A percentile compares a stretch with the other conserved stretches of the same genome.
Conservation (phyloP, 2,888 invertebrate species). For the Adineta ricciae region DNA sequence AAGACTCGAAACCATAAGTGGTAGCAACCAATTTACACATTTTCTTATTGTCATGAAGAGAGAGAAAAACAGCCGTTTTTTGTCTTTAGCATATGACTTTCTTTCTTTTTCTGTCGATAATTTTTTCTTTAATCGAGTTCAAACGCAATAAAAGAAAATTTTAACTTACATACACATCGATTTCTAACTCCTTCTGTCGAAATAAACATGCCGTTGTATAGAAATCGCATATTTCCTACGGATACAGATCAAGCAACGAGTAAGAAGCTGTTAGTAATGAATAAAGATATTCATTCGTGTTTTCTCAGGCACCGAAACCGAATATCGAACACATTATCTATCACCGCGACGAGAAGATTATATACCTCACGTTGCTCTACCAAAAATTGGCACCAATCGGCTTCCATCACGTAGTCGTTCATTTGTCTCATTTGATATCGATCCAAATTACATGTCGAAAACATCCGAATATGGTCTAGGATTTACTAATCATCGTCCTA, state of each 20-base stretch:
- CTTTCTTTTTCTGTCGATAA: not conserved
- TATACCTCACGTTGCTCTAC: not conserved
- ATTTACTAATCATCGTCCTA: slow-evolving; percentile 2
- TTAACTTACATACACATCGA: not conserved
- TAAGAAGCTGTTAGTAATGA: not conserved
- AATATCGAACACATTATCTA: not conserved
- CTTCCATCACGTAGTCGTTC: not conserved
- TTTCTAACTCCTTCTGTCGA: not conserved
- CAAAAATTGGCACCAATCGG: not conserved
- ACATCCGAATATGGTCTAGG: not conserved
- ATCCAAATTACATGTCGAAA: not conserved
- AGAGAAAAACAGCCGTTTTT: not conserved
- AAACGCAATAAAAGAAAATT: not conserved
- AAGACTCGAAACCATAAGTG: not conserved
- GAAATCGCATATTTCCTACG: not conserved
- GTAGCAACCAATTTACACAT: not conserved
- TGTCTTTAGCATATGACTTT: not conserved
- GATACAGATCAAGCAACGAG: not conserved
- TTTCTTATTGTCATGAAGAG: not conserved
- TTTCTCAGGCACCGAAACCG: not conserved
- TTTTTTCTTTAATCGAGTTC: not conserved
- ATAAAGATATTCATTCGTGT: not conserved
- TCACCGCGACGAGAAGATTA: not conserved
- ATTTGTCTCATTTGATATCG: not conserved
- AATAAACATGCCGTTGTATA: not conserved